Percentiles rank a stretch among this genome's conserved stretches.
Evolutionary conservation across 2,888 invertebrate genomes (phyloP).

Genomic region (Sphinx pinastri): DNA sequence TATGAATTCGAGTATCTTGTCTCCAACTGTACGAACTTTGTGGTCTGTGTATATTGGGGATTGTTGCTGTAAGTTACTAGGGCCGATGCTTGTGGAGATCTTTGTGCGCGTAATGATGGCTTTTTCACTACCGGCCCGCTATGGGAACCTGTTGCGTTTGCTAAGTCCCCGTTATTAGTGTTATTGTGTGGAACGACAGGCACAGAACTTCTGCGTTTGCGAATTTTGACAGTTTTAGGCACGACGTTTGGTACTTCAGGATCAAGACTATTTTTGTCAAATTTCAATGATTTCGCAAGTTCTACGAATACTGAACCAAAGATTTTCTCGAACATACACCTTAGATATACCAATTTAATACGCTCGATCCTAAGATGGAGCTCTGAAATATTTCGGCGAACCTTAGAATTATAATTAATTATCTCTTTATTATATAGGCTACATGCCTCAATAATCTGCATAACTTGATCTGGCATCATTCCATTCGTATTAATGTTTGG

Average conservation of each 20-base stretch:
- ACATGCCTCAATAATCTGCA: background rate
- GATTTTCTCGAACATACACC: background rate
- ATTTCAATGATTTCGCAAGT: background rate
- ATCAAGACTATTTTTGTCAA: background rate
- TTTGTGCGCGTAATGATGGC: background rate
- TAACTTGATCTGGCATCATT: background rate
- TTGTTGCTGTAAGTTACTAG: background rate
- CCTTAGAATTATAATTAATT: background rate
- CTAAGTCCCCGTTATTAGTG: background rate
- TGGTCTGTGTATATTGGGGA: background rate
- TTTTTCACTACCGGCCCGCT: background rate
- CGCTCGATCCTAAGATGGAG: background rate
- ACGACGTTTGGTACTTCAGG: background rate
- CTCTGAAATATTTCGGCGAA: background rate
- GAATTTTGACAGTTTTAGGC: background rate
- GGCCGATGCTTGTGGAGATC: background rate
- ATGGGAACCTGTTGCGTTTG: background rate
- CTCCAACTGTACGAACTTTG: background rate
- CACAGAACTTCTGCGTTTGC: background rate
- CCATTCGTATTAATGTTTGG: background rate
- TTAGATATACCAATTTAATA: background rate
- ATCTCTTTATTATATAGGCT: background rate
- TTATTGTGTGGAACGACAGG: background rate
- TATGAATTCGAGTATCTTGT: too few relatives aligned
- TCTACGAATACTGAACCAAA: background rate